Evolutionary conservation across 2,797 vertebrate species (phyloP).

Genomic region (Dicrostonyx torquatus): DNA sequence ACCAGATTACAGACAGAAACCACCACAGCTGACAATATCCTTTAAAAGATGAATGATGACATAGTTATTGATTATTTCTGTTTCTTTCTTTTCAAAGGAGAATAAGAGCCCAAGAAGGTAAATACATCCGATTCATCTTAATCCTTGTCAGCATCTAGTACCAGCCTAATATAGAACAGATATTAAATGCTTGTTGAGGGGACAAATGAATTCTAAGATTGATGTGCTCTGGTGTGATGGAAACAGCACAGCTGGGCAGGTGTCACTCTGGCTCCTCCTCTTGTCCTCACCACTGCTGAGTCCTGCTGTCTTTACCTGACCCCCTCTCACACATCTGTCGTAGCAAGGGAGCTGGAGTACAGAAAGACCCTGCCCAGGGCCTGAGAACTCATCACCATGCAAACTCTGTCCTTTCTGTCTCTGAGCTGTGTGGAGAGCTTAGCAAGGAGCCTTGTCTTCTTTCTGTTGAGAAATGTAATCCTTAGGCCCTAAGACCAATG

Average conservation of each 20-base stretch:
- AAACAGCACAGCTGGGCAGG: background rate
- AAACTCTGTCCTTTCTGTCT: background rate
- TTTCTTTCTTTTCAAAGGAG: slow-evolving; percentile 5
- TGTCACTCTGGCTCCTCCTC: background rate
- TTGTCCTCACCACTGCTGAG: background rate
- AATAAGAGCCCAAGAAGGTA: background rate
- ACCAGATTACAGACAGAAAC: background rate
- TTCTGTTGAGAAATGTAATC: background rate
- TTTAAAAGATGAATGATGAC: slow-evolving; percentile 4
- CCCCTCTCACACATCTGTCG: background rate
- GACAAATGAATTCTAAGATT: slow-evolving; percentile 20
- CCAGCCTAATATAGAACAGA: background rate
- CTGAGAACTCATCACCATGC: background rate
- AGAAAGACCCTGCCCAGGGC: background rate
- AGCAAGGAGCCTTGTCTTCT: background rate
- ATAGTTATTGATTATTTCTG: slow-evolving; percentile 22
- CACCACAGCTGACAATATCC: background rate
- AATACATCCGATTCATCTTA: background rate
- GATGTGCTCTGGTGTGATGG: background rate
- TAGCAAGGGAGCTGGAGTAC: background rate
- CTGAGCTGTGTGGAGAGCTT: background rate
- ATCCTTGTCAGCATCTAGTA: background rate
- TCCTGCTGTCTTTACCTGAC: background rate
- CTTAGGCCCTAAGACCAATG: background rate
- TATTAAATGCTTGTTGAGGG: slow-evolving; percentile 1